Evolutionary conservation across 2,888 invertebrate genomes (phyloP).

Genomic region (Trichacis sp.): DNA sequence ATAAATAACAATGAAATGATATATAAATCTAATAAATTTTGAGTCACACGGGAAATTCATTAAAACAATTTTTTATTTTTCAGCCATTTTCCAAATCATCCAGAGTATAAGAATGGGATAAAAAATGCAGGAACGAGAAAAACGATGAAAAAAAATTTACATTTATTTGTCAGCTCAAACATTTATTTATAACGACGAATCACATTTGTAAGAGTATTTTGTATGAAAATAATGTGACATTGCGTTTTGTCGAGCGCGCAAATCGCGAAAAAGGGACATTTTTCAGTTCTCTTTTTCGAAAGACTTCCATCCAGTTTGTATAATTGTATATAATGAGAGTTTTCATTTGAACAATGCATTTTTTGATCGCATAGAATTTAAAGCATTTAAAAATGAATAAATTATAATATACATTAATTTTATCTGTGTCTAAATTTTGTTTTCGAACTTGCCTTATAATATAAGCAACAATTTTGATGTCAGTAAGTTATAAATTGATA

Average conservation of each 20-base stretch:
- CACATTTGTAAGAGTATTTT: slow-evolving; percentile 62
- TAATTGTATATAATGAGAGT: slow-evolving; percentile 1
- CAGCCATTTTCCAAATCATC: slow-evolving; percentile 97
- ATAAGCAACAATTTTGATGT: too few relatives aligned
- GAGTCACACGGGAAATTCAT: too few relatives aligned
- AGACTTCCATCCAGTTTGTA: not conserved
- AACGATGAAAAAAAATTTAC: slow-evolving; percentile 48
- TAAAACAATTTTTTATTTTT: too few relatives aligned
- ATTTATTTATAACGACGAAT: slow-evolving; percentile 57
- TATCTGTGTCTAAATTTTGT: too few relatives aligned
- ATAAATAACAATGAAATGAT: too few relatives aligned
- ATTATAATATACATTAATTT: too few relatives aligned
- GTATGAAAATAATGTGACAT: slow-evolving; percentile 45
- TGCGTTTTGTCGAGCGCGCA: slow-evolving; percentile 1
- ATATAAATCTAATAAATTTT: too few relatives aligned
- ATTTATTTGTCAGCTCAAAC: slow-evolving; percentile 52
- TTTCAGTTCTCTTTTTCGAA: not conserved
- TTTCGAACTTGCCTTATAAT: too few relatives aligned
- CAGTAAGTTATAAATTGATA: too few relatives aligned
- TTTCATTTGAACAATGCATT: not conserved
- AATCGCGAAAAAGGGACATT: too few relatives aligned
- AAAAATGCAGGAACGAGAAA: slow-evolving; percentile 49
- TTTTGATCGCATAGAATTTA: slow-evolving; percentile 12
- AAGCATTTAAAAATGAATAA: too few relatives aligned
- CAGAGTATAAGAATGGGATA: slow-evolving; percentile 93